A percentile compares a stretch with the other conserved stretches of the same genome.
phyloP scores from a whole-genome alignment of 2,888 invertebrate species.

The Kuschelorhynchus macadamiae region DNA sequence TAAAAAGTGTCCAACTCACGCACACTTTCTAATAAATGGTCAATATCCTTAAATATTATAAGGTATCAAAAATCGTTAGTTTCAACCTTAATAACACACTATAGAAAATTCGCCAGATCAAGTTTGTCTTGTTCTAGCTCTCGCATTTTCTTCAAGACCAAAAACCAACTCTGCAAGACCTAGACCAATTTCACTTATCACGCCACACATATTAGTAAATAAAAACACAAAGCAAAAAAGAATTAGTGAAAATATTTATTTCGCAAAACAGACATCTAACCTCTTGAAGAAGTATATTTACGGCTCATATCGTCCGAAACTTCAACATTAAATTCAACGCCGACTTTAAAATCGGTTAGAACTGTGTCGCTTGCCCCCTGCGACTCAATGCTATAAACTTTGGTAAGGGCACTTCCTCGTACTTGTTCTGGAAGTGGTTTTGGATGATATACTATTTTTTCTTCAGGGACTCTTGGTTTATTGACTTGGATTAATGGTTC shows the following conservation, averaged over 20 bases:
- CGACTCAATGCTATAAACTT: constrained; percentile 59
- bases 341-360: constrained; percentile 60
- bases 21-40: no score
- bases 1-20: no score
- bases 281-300: constrained; percentile 59
- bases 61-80: no score
- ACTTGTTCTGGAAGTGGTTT: constrained; percentile 57
- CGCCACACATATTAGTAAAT: no score
- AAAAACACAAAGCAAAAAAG: background rate
- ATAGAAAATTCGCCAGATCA: no score
- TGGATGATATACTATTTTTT: constrained; percentile 57
- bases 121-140: no score
- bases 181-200: no score
- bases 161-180: no score
- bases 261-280: constrained; percentile 38
- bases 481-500: constrained; percentile 59
- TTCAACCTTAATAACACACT: no score
- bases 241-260: constrained; percentile 12
- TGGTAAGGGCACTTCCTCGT: constrained; percentile 60
- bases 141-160: no score
- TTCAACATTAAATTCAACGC: constrained; percentile 63
- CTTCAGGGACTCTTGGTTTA: constrained; percentile 57
- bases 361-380: constrained; percentile 56
- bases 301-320: constrained; percentile 64
- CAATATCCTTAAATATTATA: no score